phyloP scores from a whole-genome alignment of 2,888 invertebrate species.

The Phortica okadai region DNA sequence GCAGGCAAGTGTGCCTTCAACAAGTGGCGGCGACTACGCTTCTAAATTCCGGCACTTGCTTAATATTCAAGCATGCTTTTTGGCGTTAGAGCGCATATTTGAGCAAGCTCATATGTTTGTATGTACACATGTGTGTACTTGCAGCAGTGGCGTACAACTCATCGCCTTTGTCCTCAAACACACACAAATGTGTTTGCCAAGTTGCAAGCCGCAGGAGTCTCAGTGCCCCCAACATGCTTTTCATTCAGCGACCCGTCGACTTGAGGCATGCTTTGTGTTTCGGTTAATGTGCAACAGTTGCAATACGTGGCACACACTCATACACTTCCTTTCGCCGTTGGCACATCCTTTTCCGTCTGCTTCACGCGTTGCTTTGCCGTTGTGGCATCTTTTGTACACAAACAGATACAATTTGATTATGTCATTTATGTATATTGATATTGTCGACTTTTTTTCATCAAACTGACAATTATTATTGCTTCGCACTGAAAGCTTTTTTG shows the following conservation, averaged over 20 bases:
- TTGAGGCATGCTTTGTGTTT: constrained; percentile 1
- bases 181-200: neutral
- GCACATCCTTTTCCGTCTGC: constrained; percentile 4
- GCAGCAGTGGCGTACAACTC: neutral
- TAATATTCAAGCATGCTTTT: constrained; percentile 27
- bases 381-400: neutral
- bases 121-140: too few species aligned
- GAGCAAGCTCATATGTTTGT: neutral
- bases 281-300: neutral
- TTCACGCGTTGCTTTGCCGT: neutral
- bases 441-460: too few species aligned
- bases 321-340: neutral
- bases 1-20: constrained; percentile 8
- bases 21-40: constrained; percentile 2
- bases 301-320: neutral
- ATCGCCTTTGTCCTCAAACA: neutral
- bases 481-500: too few species aligned
- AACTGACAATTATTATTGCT: too few species aligned
- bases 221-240: neutral
- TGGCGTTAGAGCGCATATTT: neutral
- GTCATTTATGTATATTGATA: too few species aligned
- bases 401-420: too few species aligned
- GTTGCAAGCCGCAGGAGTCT: constrained; percentile 16
- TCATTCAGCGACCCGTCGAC: neutral
- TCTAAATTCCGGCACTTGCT: neutral